Base-by-base conservation (phyloP, 2,888 invertebrate species). In the Lysandra bellargus region DNA sequence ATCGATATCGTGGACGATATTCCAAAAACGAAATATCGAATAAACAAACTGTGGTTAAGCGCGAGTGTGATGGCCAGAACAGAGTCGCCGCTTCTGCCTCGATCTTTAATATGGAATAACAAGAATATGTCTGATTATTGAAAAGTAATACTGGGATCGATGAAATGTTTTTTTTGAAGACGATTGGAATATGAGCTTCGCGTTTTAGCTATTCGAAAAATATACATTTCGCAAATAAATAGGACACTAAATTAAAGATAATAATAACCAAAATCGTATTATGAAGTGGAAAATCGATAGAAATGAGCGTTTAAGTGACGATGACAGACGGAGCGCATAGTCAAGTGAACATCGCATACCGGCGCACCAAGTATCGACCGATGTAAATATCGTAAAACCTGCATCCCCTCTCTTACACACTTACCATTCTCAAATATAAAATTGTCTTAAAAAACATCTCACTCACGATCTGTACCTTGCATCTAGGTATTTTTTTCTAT, bases 381-480 rank as follows among this genome's bases (percentile, higher is more conserved):
- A 44, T 78, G 69, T 78, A 64, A 44, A 60, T 80, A 78, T 73
- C 61, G 76, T 7, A 76, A 76, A 76, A 76, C 75, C 53, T 76
- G 76, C 76, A 76, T 76, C 76, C 76, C 76, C 80, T 82, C 85
- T 85, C 85, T 85, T 82, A 83, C 83, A 82, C 85, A 81, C 84
- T 84, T 86, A 85, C 83, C 89, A 84, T 85, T 86, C 87, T 86
- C 87, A 81, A 88, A 87, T 90, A 90, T 87, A 91, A 91, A 90
- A 90, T 87, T 87, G 86, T 87, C 85, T 89, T 88, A 89, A 82
- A 91, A 91, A 90, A 90, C 84, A 81, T 89, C 91, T 91, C 91
- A 90, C 92, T 91, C 90, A 83, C 83, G 89, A 88, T 90, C 89
- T 87, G 87, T 87, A 84, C 88, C 87, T 80, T 81, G 84, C 84